phyloP scores from a whole-genome alignment of 2,113 vertebrate species.

The Limnothrissa miodon region DNA sequence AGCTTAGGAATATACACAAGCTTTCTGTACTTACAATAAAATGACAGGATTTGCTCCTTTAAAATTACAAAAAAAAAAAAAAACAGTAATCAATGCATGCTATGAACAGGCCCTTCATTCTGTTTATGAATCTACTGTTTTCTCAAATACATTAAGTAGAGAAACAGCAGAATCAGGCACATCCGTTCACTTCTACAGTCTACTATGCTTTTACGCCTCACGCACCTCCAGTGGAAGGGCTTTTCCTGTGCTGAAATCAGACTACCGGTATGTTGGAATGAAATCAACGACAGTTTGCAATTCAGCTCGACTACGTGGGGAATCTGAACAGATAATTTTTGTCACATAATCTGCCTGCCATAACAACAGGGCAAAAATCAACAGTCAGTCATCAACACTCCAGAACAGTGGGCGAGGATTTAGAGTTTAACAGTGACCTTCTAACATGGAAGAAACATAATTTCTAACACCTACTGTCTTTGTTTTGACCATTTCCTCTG shows the following conservation, averaged over 20 bases:
- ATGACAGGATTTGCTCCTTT: constrained; percentile 66
- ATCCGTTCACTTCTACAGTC: constrained; percentile 49
- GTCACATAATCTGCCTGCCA: background rate
- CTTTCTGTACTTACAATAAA: constrained; percentile 66
- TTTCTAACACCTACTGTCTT: background rate
- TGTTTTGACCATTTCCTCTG: background rate
- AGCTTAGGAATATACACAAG: constrained; percentile 65
- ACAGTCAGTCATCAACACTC: background rate
- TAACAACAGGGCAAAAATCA: background rate
- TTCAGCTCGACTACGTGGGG: background rate
- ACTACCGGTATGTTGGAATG: background rate
- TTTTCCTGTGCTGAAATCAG: background rate
- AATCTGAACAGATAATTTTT: background rate
- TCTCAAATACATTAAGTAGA: constrained; percentile 24
- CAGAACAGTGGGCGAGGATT: background rate
- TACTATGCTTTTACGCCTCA: background rate
- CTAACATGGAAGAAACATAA: background rate
- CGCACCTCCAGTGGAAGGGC: background rate
- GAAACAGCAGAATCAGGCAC: constrained; percentile 54
- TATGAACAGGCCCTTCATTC: constrained; percentile 42
- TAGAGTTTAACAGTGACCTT: background rate
- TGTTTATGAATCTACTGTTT: constrained; percentile 9
- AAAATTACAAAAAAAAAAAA: constrained; percentile 64
- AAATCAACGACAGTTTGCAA: background rate
- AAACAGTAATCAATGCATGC: constrained; percentile 63